Evolutionary conservation across 1,140 invertebrate genomes (phyloP).

Genomic region (Camponotus vicinus): DNA sequence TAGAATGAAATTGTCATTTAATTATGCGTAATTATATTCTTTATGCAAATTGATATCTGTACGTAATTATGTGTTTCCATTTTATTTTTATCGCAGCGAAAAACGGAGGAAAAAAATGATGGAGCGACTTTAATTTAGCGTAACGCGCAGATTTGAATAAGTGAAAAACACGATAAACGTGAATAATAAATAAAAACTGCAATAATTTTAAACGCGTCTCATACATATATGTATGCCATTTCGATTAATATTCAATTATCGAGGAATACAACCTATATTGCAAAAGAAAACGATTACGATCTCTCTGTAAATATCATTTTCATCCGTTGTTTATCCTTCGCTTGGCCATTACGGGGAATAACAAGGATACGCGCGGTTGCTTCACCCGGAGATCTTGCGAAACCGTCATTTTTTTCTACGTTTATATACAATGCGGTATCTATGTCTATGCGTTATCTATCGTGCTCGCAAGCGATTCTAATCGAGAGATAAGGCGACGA

Average conservation of each 20-base stretch:
- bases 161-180: not conserved
- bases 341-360: constrained; percentile 43
- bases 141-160: not conserved
- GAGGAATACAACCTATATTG: not conserved
- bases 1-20: not conserved
- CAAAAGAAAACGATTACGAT: constrained; percentile 51
- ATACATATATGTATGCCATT: not conserved
- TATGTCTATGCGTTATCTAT: constrained; percentile 22
- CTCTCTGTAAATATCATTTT: constrained; percentile 57
- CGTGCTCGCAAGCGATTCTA: not conserved
- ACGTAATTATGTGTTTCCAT: too few species aligned
- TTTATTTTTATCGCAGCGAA: too few species aligned
- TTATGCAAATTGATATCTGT: not conserved
- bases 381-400: constrained; percentile 36
- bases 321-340: constrained; percentile 55
- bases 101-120: not conserved
- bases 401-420: constrained; percentile 30
- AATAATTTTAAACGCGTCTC: not conserved
- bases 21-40: too few species aligned
- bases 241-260: constrained; percentile 42
- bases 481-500: constrained; percentile 15
- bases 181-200: not conserved
- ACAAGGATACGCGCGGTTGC: constrained; percentile 52
- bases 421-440: constrained; percentile 13
- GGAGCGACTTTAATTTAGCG: not conserved